Evolutionary conservation across 2,113 vertebrate genomes (phyloP).

Genomic region (Arothron firmamentum): DNA sequence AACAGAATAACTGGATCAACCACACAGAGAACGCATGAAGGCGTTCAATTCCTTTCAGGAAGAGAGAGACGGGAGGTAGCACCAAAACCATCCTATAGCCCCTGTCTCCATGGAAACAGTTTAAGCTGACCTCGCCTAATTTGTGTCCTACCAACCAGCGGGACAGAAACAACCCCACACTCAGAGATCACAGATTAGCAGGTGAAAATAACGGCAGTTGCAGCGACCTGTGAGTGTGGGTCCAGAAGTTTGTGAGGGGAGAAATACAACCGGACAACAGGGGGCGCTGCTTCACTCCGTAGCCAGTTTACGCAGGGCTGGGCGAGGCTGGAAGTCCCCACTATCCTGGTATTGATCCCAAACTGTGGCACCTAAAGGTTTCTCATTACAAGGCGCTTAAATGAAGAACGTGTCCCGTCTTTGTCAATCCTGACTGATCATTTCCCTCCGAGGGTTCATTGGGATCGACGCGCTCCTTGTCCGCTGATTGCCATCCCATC

Average conservation of each 20-base stretch:
- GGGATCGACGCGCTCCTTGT: slow-evolving; percentile 12
- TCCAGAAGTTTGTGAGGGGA: too few species aligned
- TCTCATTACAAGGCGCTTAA: slow-evolving; percentile 15
- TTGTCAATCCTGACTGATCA: slow-evolving; percentile 25
- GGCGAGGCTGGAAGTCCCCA: background rate
- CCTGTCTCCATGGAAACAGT: slow-evolving; percentile 48
- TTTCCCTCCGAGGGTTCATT: slow-evolving; percentile 2
- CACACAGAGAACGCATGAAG: background rate
- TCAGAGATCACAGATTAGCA: slow-evolving; percentile 4
- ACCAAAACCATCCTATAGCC: slow-evolving; percentile 13
- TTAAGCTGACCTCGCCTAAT: slow-evolving; percentile 55
- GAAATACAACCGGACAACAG: too few species aligned
- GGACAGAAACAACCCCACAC: slow-evolving; percentile 8
- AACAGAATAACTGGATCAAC: slow-evolving; percentile 8
- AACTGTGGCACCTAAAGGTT: slow-evolving; percentile 3
- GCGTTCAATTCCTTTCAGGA: too few species aligned
- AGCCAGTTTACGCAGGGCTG: too few species aligned
- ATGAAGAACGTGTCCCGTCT: slow-evolving; percentile 3
- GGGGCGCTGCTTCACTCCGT: too few species aligned
- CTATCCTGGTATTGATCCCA: slow-evolving; percentile 35
- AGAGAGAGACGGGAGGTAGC: too few species aligned
- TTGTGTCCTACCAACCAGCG: slow-evolving; percentile 13
- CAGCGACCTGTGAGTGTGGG: too few species aligned
- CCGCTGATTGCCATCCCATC: slow-evolving; percentile 16
- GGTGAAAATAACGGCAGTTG: too few species aligned